Evolutionary conservation across 2,797 vertebrate genomes (phyloP), one percentile per base, ranked within the genome.

Genomic region (Silurus aristotelis): DNA sequence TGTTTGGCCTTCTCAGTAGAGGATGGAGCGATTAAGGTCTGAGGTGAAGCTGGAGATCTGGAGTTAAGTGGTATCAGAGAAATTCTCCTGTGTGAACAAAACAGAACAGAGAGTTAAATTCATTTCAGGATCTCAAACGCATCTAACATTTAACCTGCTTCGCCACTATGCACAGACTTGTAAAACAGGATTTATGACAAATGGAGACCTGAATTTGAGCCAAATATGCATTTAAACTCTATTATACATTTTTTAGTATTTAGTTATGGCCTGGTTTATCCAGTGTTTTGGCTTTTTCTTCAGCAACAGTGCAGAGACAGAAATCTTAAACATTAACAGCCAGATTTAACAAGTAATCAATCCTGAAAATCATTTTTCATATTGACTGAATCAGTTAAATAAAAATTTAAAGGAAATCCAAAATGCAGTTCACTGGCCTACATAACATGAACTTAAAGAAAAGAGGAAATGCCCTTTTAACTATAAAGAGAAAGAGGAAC

Each of bases 31-130:
- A 90, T 83, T 84, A 91, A 89, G 27, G 89, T 68, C 13, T 92
- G 90, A 73, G 89, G 9, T 46, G 78, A 67, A 1, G 85, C 72
- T 43, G 94, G 89, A 0, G 90, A 88, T 17, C 94, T 94, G 71
- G 92, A 25, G 86, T 94, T 95, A 83, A 97, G 61, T 1, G 97
- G 93, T 88, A 94, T 96, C 91, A 99, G 91, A 85, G 95, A 97
- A 80, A 98, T 93, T 91, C 97, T 96, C 94, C 98, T 99, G 52
- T 43, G 12, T 56, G 13, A 80, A n/a, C 17, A 43, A 72, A 13
- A n/a, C 7, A 72, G 22, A 72, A 7, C 22, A 55, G 38, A 4
- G 38, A 52, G 48, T 87, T 56, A n/a, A 55, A 27, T 27, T 52
- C 17, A 81, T 81, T 68, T 56, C 52, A 38, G 77, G 15, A 17